Conservation (phyloP, 2,113 vertebrate genomes). For the Illadopsis cleaveri region DNA sequence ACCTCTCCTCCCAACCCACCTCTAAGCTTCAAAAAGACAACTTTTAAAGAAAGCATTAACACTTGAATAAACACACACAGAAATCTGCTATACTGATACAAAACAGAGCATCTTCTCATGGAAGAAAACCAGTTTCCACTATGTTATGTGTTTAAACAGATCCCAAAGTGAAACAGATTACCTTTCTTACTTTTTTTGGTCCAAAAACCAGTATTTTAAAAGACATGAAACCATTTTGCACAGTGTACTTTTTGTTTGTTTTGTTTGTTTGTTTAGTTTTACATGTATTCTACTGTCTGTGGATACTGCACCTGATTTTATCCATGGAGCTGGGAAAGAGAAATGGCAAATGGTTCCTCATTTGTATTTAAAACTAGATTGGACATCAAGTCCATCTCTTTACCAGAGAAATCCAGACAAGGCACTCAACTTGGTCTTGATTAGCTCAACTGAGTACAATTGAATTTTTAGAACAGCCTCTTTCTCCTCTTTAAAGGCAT, state of each 20-base stretch:
- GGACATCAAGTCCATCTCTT: neutral
- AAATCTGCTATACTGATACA: neutral
- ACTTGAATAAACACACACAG: neutral
- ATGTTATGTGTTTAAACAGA: neutral
- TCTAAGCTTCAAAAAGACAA: neutral
- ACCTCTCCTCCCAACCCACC: neutral
- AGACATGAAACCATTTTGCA: neutral
- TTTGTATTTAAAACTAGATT: neutral
- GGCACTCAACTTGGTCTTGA: neutral
- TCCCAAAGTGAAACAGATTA: neutral
- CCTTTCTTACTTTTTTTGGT: too few species aligned
- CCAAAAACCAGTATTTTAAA: too few species aligned
- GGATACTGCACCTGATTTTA: neutral
- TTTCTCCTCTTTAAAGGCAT: neutral
- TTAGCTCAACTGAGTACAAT: neutral
- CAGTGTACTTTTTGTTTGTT: neutral
- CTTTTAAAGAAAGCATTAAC: neutral
- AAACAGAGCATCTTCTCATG: neutral
- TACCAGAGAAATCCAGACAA: neutral
- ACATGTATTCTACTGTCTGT: neutral
- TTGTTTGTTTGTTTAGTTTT: neutral
- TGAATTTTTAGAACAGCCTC: neutral
- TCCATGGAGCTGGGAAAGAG: neutral
- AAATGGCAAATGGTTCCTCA: neutral
- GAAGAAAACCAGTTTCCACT: neutral